Conservation (phyloP, 2,888 invertebrate species). For the Drosophila seclusa region DNA sequence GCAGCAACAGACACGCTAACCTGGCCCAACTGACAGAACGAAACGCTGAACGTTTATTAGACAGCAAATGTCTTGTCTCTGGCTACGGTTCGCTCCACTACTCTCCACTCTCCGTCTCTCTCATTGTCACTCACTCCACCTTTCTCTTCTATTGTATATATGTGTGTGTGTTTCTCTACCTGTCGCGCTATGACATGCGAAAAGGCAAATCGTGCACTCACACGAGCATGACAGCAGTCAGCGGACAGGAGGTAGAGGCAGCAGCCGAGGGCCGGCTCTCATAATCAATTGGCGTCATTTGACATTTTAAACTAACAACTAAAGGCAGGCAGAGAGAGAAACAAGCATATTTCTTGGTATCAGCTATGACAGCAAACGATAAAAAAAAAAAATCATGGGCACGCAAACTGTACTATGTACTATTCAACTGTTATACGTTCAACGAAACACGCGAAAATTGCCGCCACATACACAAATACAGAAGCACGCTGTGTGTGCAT, state of each 20-base stretch:
- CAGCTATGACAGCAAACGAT: slow-evolving; percentile 61
- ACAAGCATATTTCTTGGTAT: slow-evolving; percentile 20
- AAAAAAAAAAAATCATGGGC: slow-evolving; percentile 36
- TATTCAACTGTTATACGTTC: slow-evolving; percentile 58
- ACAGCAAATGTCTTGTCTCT: slow-evolving; percentile 69
- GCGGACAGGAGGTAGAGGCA: slow-evolving; percentile 23
- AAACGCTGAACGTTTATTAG: slow-evolving; percentile 73
- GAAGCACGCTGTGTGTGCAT: slow-evolving; percentile 39
- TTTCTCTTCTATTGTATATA: neutral
- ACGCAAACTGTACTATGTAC: slow-evolving; percentile 64
- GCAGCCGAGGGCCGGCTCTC: slow-evolving; percentile 52
- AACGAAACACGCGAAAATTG: slow-evolving; percentile 60
- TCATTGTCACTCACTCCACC: neutral
- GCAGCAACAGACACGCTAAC: slow-evolving; percentile 65
- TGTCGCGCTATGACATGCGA: slow-evolving; percentile 75
- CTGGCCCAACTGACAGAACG: slow-evolving; percentile 60
- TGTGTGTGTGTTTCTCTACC: slow-evolving; percentile 60
- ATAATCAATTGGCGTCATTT: slow-evolving; percentile 81
- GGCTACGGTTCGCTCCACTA: neutral
- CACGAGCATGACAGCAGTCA: slow-evolving; percentile 27
- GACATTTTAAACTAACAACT: slow-evolving; percentile 74
- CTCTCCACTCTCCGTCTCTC: slow-evolving; percentile 1
- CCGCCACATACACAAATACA: slow-evolving; percentile 31
- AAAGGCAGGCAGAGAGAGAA: slow-evolving; percentile 37
- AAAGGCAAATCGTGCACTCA: slow-evolving; percentile 66